These are phyloP conservation scores for Oncorhynchus mykiss DNA, from an alignment of 2,113 vertebrate species.

Conservation along the genomic window DNA sequence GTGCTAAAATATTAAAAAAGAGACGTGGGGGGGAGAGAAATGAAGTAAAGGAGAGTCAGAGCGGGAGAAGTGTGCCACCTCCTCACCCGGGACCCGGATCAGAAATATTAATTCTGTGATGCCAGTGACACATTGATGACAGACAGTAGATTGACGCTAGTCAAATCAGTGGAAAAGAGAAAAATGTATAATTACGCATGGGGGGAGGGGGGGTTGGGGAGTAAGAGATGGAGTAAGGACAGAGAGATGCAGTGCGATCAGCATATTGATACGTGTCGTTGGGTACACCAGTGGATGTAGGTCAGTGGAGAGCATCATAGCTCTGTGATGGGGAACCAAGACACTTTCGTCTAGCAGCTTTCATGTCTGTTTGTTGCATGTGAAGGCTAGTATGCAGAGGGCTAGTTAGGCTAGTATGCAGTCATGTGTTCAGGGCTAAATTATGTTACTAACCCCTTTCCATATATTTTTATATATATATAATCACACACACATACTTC, in stretches of 20 bases:
- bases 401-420: not conserved
- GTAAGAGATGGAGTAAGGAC: slow-evolving; percentile 1
- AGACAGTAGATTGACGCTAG: slow-evolving; percentile 51
- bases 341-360: too few species aligned
- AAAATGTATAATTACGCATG: too few species aligned
- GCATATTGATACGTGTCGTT: too few species aligned
- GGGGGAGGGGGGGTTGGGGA: not conserved
- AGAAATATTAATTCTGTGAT: slow-evolving; percentile 63
- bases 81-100: slow-evolving; percentile 39
- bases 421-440: not conserved
- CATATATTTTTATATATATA: not conserved
- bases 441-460: not conserved
- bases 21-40: slow-evolving; percentile 50
- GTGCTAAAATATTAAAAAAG: slow-evolving; percentile 71
- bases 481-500: not conserved
- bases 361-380: not conserved
- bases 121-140: slow-evolving; percentile 59
- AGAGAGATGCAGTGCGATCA: not conserved
- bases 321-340: too few species aligned
- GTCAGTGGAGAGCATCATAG: too few species aligned
- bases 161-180: slow-evolving; percentile 32
- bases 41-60: slow-evolving; percentile 54
- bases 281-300: too few species aligned
- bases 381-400: not conserved
- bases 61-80: slow-evolving; percentile 58